Evolutionary conservation across 2,113 vertebrate genomes (phyloP).

Genomic region (Laticauda colubrina): DNA sequence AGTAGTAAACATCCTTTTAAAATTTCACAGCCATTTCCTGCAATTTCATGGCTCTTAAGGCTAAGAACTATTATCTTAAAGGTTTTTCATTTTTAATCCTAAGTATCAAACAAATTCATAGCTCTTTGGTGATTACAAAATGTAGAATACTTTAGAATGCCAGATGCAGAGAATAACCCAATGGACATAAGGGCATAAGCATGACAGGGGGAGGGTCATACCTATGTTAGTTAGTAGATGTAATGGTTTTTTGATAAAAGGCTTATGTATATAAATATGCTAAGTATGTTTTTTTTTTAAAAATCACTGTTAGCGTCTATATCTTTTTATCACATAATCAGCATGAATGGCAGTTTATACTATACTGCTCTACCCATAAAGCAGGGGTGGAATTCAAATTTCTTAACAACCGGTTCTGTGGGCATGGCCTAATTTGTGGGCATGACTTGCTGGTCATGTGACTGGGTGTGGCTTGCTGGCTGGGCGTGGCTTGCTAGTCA

Average conservation of each 20-base stretch:
- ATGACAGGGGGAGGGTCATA: neutral
- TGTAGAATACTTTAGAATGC: neutral
- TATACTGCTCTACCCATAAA: neutral
- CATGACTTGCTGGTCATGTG: no score
- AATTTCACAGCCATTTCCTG: constrained; percentile 9
- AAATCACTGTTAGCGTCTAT: neutral
- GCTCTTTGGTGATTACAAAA: neutral
- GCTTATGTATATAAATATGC: neutral
- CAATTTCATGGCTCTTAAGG: constrained; percentile 4
- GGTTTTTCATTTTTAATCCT: neutral
- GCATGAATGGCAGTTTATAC: neutral
- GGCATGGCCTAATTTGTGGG: no score
- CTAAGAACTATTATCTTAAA: neutral
- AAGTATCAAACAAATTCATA: neutral
- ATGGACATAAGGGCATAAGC: neutral
- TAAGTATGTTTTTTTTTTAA: neutral
- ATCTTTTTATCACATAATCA: neutral
- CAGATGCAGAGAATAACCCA: neutral
- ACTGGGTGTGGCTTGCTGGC: no score
- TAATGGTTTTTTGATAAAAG: neutral
- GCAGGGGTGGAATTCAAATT: no score
- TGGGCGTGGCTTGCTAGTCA: no score
- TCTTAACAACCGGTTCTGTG: no score
- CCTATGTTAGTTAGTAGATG: neutral
- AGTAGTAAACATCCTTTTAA: constrained; percentile 26